Conservation (phyloP, 2,888 invertebrate species). For the Apamea crenata region DNA sequence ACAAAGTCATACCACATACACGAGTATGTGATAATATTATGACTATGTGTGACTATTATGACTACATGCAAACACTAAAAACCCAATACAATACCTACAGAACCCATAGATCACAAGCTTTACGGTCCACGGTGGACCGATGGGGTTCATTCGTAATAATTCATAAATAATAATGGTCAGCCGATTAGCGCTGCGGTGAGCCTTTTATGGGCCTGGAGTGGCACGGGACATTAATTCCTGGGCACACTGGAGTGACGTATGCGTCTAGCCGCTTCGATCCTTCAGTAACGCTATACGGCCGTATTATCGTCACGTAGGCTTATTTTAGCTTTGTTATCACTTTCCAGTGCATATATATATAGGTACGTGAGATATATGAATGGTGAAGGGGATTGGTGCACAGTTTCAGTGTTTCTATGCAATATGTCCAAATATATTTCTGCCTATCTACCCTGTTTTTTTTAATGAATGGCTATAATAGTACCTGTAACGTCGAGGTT, state of each 20-base stretch:
- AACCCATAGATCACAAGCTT: constrained; percentile 33
- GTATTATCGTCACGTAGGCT: constrained; percentile 48
- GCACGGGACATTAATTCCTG: constrained; percentile 78
- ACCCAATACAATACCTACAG: neutral
- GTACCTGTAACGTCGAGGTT: neutral
- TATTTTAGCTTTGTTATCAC: constrained; percentile 35
- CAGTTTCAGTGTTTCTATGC: neutral
- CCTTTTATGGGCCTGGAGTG: constrained; percentile 71
- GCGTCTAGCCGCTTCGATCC: constrained; percentile 87
- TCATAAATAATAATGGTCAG: constrained; percentile 76
- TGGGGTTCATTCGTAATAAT: constrained; percentile 69
- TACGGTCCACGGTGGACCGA: constrained; percentile 43
- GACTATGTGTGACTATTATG: too few relatives aligned
- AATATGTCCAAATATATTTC: too few relatives aligned
- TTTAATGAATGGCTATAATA: neutral
- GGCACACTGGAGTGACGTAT: constrained; percentile 79
- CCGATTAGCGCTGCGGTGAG: constrained; percentile 76
- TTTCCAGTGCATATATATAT: neutral
- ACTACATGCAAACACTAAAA: neutral
- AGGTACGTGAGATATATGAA: neutral
- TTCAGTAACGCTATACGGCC: constrained; percentile 54
- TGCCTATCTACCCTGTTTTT: neutral
- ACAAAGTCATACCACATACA: neutral
- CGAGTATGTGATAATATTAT: too few relatives aligned
- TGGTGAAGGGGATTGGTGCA: neutral